Conservation (phyloP, 2,797 vertebrate genomes). For the Nannoperca obscura region DNA sequence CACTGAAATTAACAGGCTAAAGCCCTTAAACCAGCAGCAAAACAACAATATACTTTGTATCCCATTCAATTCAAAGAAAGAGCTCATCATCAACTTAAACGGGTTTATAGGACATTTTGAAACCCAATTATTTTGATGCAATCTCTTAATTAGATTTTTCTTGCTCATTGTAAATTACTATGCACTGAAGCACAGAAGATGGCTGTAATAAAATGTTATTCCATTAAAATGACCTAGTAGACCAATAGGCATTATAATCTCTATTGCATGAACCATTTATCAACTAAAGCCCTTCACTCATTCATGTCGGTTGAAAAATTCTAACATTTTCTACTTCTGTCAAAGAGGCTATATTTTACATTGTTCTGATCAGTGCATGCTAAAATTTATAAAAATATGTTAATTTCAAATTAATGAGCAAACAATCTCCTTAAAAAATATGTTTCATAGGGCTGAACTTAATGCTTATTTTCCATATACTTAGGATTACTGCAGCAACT, state of each 20-base stretch:
- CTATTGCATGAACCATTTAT: slow-evolving; percentile 31
- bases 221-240: slow-evolving; percentile 44
- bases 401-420: neutral
- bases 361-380: neutral
- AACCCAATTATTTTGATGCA: slow-evolving; percentile 62
- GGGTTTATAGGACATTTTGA: slow-evolving; percentile 27
- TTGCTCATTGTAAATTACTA: slow-evolving; percentile 51
- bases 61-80: slow-evolving; percentile 9
- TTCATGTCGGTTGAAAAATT: neutral
- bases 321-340: neutral
- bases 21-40: slow-evolving; percentile 22
- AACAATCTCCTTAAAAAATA: neutral
- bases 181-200: slow-evolving; percentile 34
- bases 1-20: slow-evolving; percentile 38
- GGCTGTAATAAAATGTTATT: slow-evolving; percentile 45
- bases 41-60: neutral
- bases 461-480: neutral
- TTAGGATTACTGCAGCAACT: neutral
- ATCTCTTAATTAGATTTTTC: slow-evolving; percentile 63
- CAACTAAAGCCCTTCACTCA: slow-evolving; percentile 31
- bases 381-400: neutral
- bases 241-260: slow-evolving; percentile 30
- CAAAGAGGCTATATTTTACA: neutral
- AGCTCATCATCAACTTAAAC: slow-evolving; percentile 37
- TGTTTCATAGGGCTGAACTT: slow-evolving; percentile 2